These are phyloP conservation scores for Neuroscelio doddi DNA, from an alignment of 2,888 invertebrate genomes.

Conservation along the genomic window DNA sequence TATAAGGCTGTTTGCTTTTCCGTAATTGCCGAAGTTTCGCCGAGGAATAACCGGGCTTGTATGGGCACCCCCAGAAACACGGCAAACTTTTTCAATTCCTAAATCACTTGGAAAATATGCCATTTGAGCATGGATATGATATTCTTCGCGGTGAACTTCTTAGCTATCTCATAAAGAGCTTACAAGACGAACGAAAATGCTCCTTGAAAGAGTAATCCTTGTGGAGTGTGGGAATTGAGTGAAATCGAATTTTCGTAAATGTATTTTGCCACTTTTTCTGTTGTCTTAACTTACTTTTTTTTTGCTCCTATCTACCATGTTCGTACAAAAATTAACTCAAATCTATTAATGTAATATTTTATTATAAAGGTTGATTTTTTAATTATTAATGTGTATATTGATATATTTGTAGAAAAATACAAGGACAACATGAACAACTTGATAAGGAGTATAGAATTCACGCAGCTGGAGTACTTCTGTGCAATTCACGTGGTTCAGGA, in stretches of 20 bases:
- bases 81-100: slow-evolving; percentile 56
- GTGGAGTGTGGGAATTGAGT: not conserved
- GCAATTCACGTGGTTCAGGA: slow-evolving; percentile 77
- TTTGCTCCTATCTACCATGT: too few species aligned
- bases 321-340: too few species aligned
- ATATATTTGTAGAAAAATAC: slow-evolving; percentile 76
- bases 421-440: slow-evolving; percentile 80
- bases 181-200: not conserved
- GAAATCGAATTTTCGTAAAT: too few species aligned
- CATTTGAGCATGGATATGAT: too few species aligned
- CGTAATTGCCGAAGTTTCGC: slow-evolving; percentile 61
- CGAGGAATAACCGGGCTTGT: slow-evolving; percentile 22
- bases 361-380: too few species aligned
- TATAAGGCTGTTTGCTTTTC: slow-evolving; percentile 61
- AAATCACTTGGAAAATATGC: slow-evolving; percentile 56
- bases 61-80: slow-evolving; percentile 9
- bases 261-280: too few species aligned
- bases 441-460: slow-evolving; percentile 80
- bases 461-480: slow-evolving; percentile 78
- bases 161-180: too few species aligned
- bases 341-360: too few species aligned
- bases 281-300: too few species aligned
- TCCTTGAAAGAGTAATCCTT: not conserved
- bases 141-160: too few species aligned
- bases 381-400: too few species aligned